phyloP scores from a whole-genome alignment of 1,140 invertebrate species.

The Dinothrombium tinctorium region DNA sequence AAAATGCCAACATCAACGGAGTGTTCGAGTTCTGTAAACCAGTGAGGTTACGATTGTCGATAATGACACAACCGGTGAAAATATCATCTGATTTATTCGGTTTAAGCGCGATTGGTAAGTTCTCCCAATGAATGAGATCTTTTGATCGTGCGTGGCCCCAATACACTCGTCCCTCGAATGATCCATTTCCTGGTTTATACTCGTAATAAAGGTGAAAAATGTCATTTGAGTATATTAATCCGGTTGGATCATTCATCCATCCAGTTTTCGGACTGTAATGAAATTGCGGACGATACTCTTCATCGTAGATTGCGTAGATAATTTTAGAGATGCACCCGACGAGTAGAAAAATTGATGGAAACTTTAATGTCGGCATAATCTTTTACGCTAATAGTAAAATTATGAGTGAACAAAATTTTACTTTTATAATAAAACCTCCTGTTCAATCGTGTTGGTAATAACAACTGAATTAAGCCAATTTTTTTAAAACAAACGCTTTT shows the following conservation, averaged over 20 bases:
- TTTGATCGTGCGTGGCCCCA: conserved; percentile 5
- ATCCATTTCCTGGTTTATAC: conserved; percentile 1
- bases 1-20: too few relatives aligned
- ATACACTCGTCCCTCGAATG: not conserved
- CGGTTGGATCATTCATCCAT: conserved; percentile 10
- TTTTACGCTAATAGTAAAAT: too few relatives aligned
- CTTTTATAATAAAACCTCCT: too few relatives aligned
- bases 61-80: conserved; percentile 6
- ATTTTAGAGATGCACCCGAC: too few relatives aligned
- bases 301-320: too few relatives aligned
- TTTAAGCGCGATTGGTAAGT: not conserved
- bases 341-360: too few relatives aligned
- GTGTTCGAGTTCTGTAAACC: too few relatives aligned
- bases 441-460: too few relatives aligned
- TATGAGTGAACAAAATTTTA: too few relatives aligned
- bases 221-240: not conserved
- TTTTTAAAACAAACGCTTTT: too few relatives aligned
- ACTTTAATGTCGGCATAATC: too few relatives aligned
- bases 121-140: conserved; percentile 6
- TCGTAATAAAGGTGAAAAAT: conserved; percentile 7
- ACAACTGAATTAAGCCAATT: too few relatives aligned
- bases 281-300: not conserved
- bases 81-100: not conserved
- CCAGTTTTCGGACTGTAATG: not conserved
- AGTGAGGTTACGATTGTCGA: conserved; percentile 4